Evolutionary conservation across 2,888 invertebrate genomes (phyloP), one percentile per base, ranked within the genome.

Genomic region (Pogonocherus hispidulus): DNA sequence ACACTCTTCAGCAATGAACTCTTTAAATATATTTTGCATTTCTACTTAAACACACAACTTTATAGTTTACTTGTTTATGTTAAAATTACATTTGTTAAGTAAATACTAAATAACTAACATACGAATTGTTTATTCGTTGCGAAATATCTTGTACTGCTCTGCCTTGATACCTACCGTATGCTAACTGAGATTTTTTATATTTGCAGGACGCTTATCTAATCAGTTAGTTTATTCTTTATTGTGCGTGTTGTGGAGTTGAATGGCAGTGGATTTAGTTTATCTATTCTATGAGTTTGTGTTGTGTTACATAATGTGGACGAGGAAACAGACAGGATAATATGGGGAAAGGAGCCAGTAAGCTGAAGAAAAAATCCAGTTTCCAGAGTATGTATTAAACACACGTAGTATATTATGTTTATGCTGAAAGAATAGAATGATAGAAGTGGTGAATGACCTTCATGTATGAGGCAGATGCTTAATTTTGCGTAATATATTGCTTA

Each of bases 291-390:
- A 55, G 41, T 37, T 32, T 27, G 52, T 52, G 52, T 18, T 18
- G 41, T 16, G 32, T 19, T 27, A 52, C 32, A 32, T 16, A 52
- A 52, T 27, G 52, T 52, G 32, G 16, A 41, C 23, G 41, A 32
- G 59, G 59, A 59, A 5, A 59, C 20, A 18, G 22, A 55, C 35
- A 51, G 60, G 14, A 52, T 23, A 69, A 74, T 46, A 84, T 84
- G 84, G 84, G 84, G 52, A 84, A 84, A 78, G 76, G 81, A 49
- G 79, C 83, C 47, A 84, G 84, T 72, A 84, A 84, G 75, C 66
- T 81, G 64, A 83, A 83, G 75, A 82, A 79, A 67, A 79, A 81
- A 69, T 77, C 80, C 62, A 78, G 76, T 67, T 46, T 75, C 59
- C 71, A 75, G 54, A 76, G 78, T 78, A 76, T 69, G 78, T 76